Percentiles rank a stretch among this genome's conserved stretches.
Evolutionary conservation across 1,140 invertebrate species (phyloP).

Genomic region (Solenopsis fugax): DNA sequence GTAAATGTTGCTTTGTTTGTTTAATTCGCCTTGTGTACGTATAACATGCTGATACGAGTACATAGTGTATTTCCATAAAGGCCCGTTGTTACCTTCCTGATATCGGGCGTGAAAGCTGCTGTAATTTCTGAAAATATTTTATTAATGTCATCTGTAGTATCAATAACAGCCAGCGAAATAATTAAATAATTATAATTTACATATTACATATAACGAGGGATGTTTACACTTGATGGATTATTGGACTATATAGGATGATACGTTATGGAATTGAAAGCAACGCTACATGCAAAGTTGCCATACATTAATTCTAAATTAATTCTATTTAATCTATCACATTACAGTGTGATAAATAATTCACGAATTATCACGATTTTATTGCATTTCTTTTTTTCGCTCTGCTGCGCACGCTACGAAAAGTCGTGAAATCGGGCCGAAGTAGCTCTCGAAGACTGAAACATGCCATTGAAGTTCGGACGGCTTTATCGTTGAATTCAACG

Average conservation of each 20-base stretch:
- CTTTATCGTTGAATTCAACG: conserved; percentile 62
- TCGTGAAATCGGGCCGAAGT: conserved; percentile 59
- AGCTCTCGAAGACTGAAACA: conserved; percentile 60
- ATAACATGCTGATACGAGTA: conserved; percentile 48
- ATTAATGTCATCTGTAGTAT: conserved; percentile 41
- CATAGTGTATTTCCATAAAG: conserved; percentile 28
- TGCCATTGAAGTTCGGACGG: conserved; percentile 54
- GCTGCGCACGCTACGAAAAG: conserved; percentile 25
- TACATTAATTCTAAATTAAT: conserved; percentile 25
- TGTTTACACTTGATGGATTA: conserved; percentile 35
- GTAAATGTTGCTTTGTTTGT: conserved; percentile 54
- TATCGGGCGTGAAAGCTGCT: conserved; percentile 26
- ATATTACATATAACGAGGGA: background rate
- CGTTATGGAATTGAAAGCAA: conserved; percentile 10
- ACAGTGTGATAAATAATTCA: conserved; percentile 9
- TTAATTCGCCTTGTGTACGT: conserved; percentile 47
- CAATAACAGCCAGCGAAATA: conserved; percentile 32
- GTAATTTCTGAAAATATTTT: conserved; percentile 48
- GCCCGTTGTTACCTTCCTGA: conserved; percentile 7
- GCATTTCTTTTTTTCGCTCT: conserved; percentile 31
- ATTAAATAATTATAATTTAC: conserved; percentile 41
- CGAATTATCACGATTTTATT: conserved; percentile 11
- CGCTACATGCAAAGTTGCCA: background rate
- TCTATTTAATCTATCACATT: background rate
- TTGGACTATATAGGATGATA: background rate